Evolutionary conservation across 64 coral and sea anemone species (phyloP).

Genomic region (Montipora sp.): DNA sequence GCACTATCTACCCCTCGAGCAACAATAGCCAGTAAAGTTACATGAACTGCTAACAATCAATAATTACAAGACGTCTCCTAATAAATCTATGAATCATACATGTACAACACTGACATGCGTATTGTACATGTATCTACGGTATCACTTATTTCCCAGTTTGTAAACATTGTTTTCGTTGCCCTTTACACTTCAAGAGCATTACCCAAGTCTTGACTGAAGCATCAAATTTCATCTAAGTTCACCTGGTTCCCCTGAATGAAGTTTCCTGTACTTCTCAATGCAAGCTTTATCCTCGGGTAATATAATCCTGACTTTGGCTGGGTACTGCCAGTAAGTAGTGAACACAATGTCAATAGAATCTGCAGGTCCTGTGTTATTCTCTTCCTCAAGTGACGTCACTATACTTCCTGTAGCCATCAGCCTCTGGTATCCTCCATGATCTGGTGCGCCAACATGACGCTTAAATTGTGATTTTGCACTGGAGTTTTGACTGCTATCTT

Average conservation of each 20-base stretch:
- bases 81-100: no score
- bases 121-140: no score
- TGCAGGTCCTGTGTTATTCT: constrained; percentile 50
- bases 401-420: constrained; percentile 88
- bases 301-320: constrained; percentile 96
- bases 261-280: constrained; percentile 92
- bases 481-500: background rate
- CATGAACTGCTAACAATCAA: no score
- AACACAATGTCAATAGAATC: constrained; percentile 93
- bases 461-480: background rate
- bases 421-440: constrained; percentile 97
- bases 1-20: no score
- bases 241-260: constrained; percentile 69
- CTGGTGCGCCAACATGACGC: constrained; percentile 90
- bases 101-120: no score
- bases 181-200: no score
- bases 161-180: no score
- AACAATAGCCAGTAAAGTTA: no score
- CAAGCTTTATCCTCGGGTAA: constrained; percentile 91
- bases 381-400: constrained; percentile 60
- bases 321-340: constrained; percentile 95
- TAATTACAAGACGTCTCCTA: no score
- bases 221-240: background rate
- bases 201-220: no score
- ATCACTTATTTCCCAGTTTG: no score